Evolutionary conservation across 2,888 invertebrate species (phyloP), one percentile per base, ranked within the genome.

Genomic region (Belgica antarctica): DNA sequence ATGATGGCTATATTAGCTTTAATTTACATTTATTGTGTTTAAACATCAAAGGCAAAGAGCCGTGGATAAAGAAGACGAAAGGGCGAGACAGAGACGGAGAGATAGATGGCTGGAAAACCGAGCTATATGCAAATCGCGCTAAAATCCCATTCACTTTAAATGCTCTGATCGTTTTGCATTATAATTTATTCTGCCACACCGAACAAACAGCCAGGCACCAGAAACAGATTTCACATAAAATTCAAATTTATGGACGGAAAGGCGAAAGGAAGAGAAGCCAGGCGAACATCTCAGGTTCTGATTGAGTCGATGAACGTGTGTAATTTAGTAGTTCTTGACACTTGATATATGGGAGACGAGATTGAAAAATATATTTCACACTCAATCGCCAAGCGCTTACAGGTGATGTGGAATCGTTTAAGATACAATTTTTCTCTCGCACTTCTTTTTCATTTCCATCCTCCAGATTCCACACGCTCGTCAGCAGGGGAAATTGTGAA

Each of bases 1-100:
- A 68, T 57, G 68, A 68, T 57, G 68, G 57, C 68, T 68, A 52
- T 57, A 68, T 68, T 68, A 68, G 68, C 52, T 52, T 52, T 68
- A 68, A 68, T 68, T 68, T 68, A 68, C 65, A 65, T 65, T 46
- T 65, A 46, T 46, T 65, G 47, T 46, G 25, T 41, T 47, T 65
- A 2, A 25, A 65, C 65, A 47, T 65, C 65, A 65, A 65, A 65
- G 65, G 24, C n/a, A 46, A 46, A 25, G 17, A 47, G 34, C 36
- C 62, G 36, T 2, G 59, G n/a, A n/a, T 5, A 15, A 46, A 46
- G 8, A 25, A 59, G 52, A 52, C 19, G 8, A 24, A 52, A 22
- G 52, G 22, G 24, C 2, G 25, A 61, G 27, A 25, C n/a, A n/a
- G 27, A 61, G 27, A 28, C 7, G 1, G 15, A 61, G 15, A 24